Evolutionary conservation across 2,113 vertebrate genomes (phyloP), one percentile per base, ranked within the genome.

Genomic region (Sciurus niger): DNA sequence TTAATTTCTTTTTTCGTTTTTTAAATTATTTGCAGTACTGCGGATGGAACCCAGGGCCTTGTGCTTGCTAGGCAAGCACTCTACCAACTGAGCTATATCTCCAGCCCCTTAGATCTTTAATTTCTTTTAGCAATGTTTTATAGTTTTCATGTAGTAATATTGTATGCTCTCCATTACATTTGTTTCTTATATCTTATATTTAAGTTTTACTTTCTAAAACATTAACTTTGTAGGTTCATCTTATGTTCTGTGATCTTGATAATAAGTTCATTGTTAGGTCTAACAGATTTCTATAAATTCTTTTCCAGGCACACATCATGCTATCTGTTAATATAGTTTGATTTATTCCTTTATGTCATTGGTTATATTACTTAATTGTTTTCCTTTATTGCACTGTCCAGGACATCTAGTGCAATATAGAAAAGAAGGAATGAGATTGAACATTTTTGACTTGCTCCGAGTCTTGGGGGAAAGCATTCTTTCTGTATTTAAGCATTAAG

Each of bases 161-260:
- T 46, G 7, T 13, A 34, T 13, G 67, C 12, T 40, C 88, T 60
- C 89, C 79, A 82, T 63, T 67, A 73, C 37, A 55, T 79, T 80
- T 37, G 58, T 24, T 89, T 5, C n/a, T 28, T 60, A 60, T 24
- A 37, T 88, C 68, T 93, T 58, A 90, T 63, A 77, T 91, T 78
- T 65, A 95, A 87, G 67, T 78, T 55, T 86, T 73, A 55, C 24
- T 92, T 95, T 51, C 30, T 63, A 94, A 60, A 79, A 40, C 0
- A 20, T 70, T 58, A 65, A 84, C 28, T 83, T 86, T 78, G 24
- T 8, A 16, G 60, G 48, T 63, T 63, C 12, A 70, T 73, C 34
- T 83, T 78, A 8, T 14, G 55, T 84, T 84, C 46, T 51, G 48
- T 68, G 88, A 96, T 40, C 48, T 93, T 60, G 34, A 24, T 58